Evolutionary conservation across 2,797 vertebrate species (phyloP), one percentile per base, ranked within the genome.

Genomic region (Tangara arthus): DNA sequence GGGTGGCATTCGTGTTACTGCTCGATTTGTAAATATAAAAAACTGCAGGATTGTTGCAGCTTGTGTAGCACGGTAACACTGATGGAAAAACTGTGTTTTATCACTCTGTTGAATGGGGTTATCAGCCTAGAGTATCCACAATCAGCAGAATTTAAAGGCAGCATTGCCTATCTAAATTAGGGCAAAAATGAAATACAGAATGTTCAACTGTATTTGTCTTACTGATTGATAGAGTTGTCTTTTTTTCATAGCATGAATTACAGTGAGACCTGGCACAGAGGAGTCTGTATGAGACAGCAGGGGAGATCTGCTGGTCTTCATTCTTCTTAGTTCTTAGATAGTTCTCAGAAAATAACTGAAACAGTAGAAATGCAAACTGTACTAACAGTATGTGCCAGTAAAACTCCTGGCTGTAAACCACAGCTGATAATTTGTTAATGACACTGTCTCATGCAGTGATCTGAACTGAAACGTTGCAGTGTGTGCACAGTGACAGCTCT

Each of bases 211-310:
- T 42, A 8, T 84, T 66, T 69, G 24, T 93, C 97, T 96, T 96
- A 98, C 98, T 94, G 92, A 84, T 96, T 71, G 35, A 98, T 85
- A 82, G 98, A 98, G 32, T 94, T 87, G 2, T 97, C 93, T 93
- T 91, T 95, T 97, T 98, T 96, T 96, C 90, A 20, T 98, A 98
- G 98, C 97, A 4, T 98, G 98, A 94, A 98, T 99, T 94, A 97
- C 97, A 91, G 97, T 97, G 82, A 98, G 98, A 44, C 98, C 98
- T 93, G 98, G 98, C 89, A 98, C 89, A 61, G 97, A 97, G 12
- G 98, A 98, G 50, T 97, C 98, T 73, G 97, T 97, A 32, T 98
- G 97, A 47, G 98, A 98, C 90, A 98, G 97, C 97, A 98, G 98
- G 3, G 97, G 98, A 18, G 98, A 98, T 46, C 97, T 97, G 85